Base-by-base conservation (phyloP, 2,113 vertebrate genomes). In the Heliornis fulica region DNA sequence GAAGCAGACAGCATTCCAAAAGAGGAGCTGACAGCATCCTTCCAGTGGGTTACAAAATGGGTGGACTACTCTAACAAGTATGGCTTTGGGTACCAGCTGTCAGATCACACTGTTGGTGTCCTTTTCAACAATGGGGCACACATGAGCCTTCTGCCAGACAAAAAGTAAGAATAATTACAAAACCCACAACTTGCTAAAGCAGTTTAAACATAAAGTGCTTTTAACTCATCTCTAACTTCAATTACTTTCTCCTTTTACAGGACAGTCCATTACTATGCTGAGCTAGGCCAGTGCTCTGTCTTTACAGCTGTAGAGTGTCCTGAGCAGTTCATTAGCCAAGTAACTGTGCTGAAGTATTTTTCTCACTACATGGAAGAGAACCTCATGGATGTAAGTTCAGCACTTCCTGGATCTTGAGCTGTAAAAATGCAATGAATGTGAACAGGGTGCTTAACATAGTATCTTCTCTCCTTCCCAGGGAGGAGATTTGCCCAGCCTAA, bases 11-110 rank as follows among this genome's bases (percentile, higher is more conserved):
- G 97, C 92, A 98, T 99, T 89, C 99, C 99, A 78, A 98, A 98
- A 94, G 98, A 98, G 76, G 98, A 98, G 79, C 95, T 98, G 76
- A 97, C 97, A 94, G 95, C 98, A 41, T 99, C 97, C 57, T 99
- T 99, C 96, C 99, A 99, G 74, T 99, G 99, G 99, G 99, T 99
- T 96, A 99, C 99, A 79, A 99, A 99, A 95, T 99, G 99, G 99
- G 99, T 99, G 75, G 99, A 99, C 97, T 99, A 99, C 89, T 99
- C 99, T 50, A 99, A 99, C 97, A 99, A 99, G 95, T 99, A 99
- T 0, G 99, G 99, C 97, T 99, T 99, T 89, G 99, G 99, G 8
- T 99, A 99, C 98, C 99, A 99, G 98, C 98, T 99, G 92, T 99
- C 99, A 9, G 99, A 99, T 97, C 98, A 99, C 97, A 99, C 98